Base-by-base conservation (phyloP, 2,888 invertebrate species). In the Meliscaeva auricollis region DNA sequence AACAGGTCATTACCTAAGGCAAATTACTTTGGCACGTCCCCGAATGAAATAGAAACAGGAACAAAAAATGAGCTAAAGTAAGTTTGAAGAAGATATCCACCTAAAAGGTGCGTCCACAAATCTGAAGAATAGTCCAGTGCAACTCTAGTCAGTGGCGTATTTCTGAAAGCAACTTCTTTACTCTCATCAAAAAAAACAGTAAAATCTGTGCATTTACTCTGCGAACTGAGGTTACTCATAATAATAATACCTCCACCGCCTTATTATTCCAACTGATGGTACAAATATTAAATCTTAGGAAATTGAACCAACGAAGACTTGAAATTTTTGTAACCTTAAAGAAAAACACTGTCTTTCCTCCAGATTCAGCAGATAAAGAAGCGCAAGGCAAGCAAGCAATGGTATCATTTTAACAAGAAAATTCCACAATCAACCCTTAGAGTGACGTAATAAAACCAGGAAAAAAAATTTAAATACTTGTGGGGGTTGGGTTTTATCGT, bases 341-440 rank as follows among this genome's bases (percentile, higher is more conserved):
- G 20, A 13, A 62, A 73, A 60, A 60, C 46, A 35, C 54, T 70
- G 22, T n/a, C 46, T 46, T 50, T 75, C 62, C 38, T 62, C 54
- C 35, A 62, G 54, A 68, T 83, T 41, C n/a, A 69, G 68, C 60
- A 75, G 83, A 84, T 79, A 84, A 79, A 79, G 69, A 74, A 83
- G 74, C 78, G 78, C 83, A 83, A 83, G 52, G 83, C 74, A 79
- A 84, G 79, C 79, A 84, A 79, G 66, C 81, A 76, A 76, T 79
- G 79, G 69, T 66, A 77, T 79, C 78, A 82, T 82, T 70, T 72
- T 76, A 66, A 76, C 72, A 72, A 50, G 52, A 69, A 82, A 72
- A 76, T 54, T 75, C 74, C 81, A 72, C 66, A 82, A 26, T 80
- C 80, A 69, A 68, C 76, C 81, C 76, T 75, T 76, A 58, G 74